A percentile compares a stretch with the other conserved stretches of the same genome.
These are phyloP conservation scores for Alosa alosa DNA, from an alignment of 2,113 vertebrate genomes.

Conservation along the genomic window DNA sequence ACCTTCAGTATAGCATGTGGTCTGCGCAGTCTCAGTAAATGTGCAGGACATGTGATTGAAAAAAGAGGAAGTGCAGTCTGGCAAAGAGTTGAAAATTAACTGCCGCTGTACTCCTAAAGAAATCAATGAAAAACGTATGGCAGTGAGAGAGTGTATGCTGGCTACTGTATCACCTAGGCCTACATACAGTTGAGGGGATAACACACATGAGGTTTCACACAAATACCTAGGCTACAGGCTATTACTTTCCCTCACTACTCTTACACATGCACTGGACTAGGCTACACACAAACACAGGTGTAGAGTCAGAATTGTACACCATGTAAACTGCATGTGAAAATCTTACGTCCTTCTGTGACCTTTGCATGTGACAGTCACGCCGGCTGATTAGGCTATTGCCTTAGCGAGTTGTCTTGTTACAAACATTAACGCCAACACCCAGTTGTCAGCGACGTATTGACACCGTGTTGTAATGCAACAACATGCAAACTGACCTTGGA, in stretches of 20 bases:
- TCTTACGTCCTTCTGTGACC: not conserved
- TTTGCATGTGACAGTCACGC: not conserved
- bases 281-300: not conserved
- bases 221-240: too few relatives aligned
- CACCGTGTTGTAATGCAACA: not conserved
- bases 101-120: too few relatives aligned
- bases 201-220: too few relatives aligned
- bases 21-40: not conserved
- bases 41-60: not conserved
- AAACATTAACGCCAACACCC: not conserved
- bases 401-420: not conserved
- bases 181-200: too few relatives aligned
- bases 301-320: not conserved
- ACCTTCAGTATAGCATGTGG: not conserved
- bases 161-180: too few relatives aligned
- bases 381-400: not conserved
- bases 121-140: not conserved
- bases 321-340: not conserved
- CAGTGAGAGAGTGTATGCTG: not conserved
- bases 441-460: not conserved
- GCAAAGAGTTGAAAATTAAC: not conserved
- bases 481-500: constrained; percentile 79
- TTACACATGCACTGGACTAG: too few relatives aligned
- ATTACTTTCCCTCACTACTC: too few relatives aligned
- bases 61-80: not conserved